Evolutionary conservation across 1,140 invertebrate genomes (phyloP).

Genomic region (Belonocnema kinseyi): DNA sequence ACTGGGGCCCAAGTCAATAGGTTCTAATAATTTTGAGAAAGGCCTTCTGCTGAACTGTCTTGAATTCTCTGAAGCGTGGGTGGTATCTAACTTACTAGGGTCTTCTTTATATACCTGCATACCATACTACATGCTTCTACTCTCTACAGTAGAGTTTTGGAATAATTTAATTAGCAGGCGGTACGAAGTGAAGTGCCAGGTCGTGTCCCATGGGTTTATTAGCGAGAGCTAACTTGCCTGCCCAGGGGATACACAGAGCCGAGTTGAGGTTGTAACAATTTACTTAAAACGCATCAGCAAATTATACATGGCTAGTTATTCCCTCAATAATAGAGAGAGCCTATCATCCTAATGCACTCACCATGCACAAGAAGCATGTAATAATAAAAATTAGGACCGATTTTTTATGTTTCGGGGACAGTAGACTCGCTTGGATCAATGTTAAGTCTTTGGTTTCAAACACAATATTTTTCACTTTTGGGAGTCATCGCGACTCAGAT

Average conservation of each 20-base stretch:
- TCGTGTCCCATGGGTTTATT: slow-evolving; percentile 61
- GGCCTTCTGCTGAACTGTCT: not conserved
- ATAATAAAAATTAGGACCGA: too few relatives aligned
- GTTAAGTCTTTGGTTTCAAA: too few relatives aligned
- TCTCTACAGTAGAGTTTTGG: slow-evolving; percentile 49
- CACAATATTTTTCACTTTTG: too few relatives aligned
- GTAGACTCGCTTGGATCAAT: too few relatives aligned
- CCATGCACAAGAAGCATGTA: too few relatives aligned
- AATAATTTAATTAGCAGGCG: slow-evolving; percentile 63
- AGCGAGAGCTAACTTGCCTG: slow-evolving; percentile 55
- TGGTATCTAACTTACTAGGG: slow-evolving; percentile 7
- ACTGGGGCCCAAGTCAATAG: too few relatives aligned
- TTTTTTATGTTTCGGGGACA: too few relatives aligned
- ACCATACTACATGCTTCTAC: slow-evolving; percentile 25
- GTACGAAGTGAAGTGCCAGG: slow-evolving; percentile 54
- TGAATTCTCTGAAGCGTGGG: not conserved
- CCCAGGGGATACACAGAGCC: slow-evolving; percentile 50
- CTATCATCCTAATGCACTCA: too few relatives aligned
- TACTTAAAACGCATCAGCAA: slow-evolving; percentile 48
- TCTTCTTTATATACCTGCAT: slow-evolving; percentile 19
- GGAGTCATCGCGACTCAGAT: too few relatives aligned
- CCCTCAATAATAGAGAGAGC: not conserved
- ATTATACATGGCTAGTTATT: slow-evolving; percentile 38
- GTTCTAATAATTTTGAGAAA: not conserved
- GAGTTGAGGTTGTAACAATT: slow-evolving; percentile 42